A percentile compares a stretch with the other conserved stretches of the same genome.
Conservation (phyloP, 2,113 vertebrate species). For the Sardina pilchardus region DNA sequence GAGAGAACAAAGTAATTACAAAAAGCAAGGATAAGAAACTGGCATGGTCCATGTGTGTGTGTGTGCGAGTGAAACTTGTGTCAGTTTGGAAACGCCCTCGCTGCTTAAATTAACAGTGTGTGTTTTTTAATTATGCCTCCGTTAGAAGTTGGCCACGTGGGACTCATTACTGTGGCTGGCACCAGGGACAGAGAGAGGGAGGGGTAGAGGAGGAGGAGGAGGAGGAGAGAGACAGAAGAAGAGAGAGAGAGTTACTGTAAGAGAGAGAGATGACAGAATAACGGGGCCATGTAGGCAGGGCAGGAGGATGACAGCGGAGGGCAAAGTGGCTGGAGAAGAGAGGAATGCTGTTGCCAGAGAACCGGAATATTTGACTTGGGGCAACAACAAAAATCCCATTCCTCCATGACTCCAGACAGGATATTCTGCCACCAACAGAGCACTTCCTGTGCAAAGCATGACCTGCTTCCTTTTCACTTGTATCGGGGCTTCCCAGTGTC, state of each 20-base stretch:
- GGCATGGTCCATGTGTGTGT: not conserved
- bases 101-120: constrained; percentile 15
- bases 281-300: not conserved
- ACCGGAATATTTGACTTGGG: not conserved
- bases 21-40: not conserved
- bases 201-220: not conserved
- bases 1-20: not conserved
- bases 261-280: not conserved
- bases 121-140: constrained; percentile 23
- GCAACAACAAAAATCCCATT: constrained; percentile 1
- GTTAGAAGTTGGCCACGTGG: constrained; percentile 5
- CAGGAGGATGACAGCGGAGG: not conserved
- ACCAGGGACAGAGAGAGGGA: not conserved
- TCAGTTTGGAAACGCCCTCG: constrained; percentile 15
- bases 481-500: constrained; percentile 2
- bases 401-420: constrained; percentile 37
- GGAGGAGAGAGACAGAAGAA: not conserved
- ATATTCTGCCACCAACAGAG: constrained; percentile 47
- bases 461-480: constrained; percentile 22
- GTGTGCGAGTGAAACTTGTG: not conserved
- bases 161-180: constrained; percentile 18
- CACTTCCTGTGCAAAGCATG: constrained; percentile 6
- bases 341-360: not conserved
- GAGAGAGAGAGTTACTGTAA: not conserved
- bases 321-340: not conserved